Evolutionary conservation across 2,888 invertebrate species (phyloP).

Genomic region (Pristionchus exspectatus): DNA sequence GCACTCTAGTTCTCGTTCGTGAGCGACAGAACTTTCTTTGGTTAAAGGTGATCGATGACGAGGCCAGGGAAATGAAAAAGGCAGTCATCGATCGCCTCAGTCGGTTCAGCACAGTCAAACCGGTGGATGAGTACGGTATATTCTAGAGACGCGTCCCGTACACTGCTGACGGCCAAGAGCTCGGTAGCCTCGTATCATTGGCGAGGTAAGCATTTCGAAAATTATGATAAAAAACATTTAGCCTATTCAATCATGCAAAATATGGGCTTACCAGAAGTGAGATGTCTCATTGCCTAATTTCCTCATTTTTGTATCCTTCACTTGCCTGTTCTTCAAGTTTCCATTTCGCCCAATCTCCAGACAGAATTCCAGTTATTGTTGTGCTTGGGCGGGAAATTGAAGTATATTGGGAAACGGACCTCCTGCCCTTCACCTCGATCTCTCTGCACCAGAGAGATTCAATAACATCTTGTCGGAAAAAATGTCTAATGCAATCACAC

Average conservation of each 20-base stretch:
- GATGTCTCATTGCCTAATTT: no score
- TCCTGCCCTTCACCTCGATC: neutral
- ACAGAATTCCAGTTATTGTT: no score
- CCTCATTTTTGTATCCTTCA: no score
- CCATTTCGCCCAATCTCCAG: no score
- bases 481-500: no score
- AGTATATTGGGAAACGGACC: no score
- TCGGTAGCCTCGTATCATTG: slow-evolving; percentile 64
- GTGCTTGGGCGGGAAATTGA: no score
- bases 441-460: neutral
- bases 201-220: neutral
- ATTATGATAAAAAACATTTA: no score
- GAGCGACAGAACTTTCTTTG: neutral
- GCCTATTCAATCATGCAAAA: no score
- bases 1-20: slow-evolving; percentile 17
- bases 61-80: neutral
- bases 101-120: neutral
- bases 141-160: slow-evolving; percentile 53
- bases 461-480: neutral
- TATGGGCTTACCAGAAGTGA: no score
- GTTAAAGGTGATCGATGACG: slow-evolving; percentile 1
- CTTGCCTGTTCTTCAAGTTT: no score
- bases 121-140: neutral
- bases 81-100: neutral
- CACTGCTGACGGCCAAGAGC: slow-evolving; percentile 67